Evolutionary conservation across 2,888 invertebrate genomes (phyloP).

Genomic region (Orthosia cruda): DNA sequence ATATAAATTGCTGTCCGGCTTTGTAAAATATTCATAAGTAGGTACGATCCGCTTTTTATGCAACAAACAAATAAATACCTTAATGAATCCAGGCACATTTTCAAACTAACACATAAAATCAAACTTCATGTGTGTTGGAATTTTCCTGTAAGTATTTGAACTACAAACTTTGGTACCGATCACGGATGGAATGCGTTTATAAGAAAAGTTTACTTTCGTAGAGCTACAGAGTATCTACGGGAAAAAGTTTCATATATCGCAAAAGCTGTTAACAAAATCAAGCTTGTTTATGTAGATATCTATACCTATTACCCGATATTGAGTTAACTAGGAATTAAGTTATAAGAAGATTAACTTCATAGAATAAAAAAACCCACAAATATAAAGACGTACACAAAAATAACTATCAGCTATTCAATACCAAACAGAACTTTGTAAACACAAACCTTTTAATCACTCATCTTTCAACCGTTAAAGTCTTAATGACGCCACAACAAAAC

Average conservation of each 20-base stretch:
- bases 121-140: background rate
- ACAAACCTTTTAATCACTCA: slow-evolving; percentile 53
- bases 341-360: background rate
- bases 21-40: too few species aligned
- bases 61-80: too few species aligned
- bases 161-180: background rate
- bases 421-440: slow-evolving; percentile 27
- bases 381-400: background rate
- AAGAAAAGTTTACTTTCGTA: too few species aligned
- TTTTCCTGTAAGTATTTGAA: background rate
- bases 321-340: background rate
- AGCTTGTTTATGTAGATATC: background rate
- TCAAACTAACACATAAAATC: too few species aligned
- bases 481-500: slow-evolving; percentile 64
- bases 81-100: too few species aligned
- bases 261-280: background rate
- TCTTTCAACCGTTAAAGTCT: slow-evolving; percentile 53
- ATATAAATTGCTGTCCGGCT: too few species aligned
- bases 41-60: too few species aligned
- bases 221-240: too few species aligned
- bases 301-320: background rate
- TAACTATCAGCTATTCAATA: slow-evolving; percentile 4
- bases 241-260: too few species aligned
- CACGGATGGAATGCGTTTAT: too few species aligned
- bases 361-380: background rate